Base-by-base conservation (phyloP, 1,140 invertebrate species). In the Lucilia sericata region DNA sequence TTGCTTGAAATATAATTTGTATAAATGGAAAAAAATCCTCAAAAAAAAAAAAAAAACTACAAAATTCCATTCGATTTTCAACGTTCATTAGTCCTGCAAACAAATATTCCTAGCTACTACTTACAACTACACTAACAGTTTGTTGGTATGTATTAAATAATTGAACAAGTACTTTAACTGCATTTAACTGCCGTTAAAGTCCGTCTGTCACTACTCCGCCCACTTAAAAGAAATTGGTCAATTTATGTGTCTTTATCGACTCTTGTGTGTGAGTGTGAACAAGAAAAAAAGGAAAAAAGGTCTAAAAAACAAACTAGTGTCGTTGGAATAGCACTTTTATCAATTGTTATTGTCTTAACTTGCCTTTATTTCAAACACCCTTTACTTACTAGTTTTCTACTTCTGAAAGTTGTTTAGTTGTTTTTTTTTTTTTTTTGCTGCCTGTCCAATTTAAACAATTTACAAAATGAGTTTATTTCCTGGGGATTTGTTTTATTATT, bases 381-480 rank as follows among this genome's bases (percentile, higher is more conserved):
- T 55, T 4, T 55, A 55, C 13, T 13, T 55, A 30, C 25, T 30
- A 30, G 25, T 55, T 55, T 55, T 14, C 12, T 0, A 17, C 51
- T 55, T 42, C 7, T 42, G 10, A 10, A 42, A 30, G 25, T 30
- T 2, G 42, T 78, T 78, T 76, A n/a, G 12, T n/a, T n/a, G n/a
- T n/a, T 30, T 30, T 30, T 30, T 30, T 30, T 30, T 30, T 47
- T 30, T 74, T 70, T 7, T 21, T 70, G n/a, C 17, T 70, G 19
- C 2, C 1, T 70, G 19, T 70, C 21, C 65, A 70, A 70, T 70
- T 70, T 47, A 80, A 80, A 51, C 76, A 80, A 80, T 80, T 80
- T 80, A 49, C 25, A 10, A 21, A 80, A 80, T 80, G 76, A 80
- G 76, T 80, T 49, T 80, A 80, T 80, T 80, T 80, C 42, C 76